phyloP scores from a whole-genome alignment of 1,140 invertebrate genomes.

The Drosophila tristis region DNA sequence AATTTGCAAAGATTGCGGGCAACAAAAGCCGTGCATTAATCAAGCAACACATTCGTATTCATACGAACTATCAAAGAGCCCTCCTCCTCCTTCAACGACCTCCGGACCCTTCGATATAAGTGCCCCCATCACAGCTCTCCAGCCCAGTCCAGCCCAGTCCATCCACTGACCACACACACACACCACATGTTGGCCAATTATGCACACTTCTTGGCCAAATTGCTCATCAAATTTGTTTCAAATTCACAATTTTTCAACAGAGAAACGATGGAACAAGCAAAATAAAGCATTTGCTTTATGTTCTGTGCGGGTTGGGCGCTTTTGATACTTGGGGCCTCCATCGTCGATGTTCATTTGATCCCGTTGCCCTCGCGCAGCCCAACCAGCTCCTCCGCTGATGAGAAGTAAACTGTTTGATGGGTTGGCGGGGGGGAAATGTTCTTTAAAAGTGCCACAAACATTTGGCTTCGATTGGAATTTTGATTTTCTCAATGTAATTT shows the following conservation, averaged over 20 bases:
- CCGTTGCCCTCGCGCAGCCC: too few species aligned
- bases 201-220: constrained; percentile 62
- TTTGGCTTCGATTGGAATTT: neutral
- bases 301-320: neutral
- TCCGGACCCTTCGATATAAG: constrained; percentile 21
- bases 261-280: constrained; percentile 1
- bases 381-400: too few species aligned
- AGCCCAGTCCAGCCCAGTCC: constrained; percentile 9
- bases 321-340: neutral
- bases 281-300: constrained; percentile 28
- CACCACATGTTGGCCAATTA: constrained; percentile 69
- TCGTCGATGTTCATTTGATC: neutral
- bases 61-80: constrained; percentile 28
- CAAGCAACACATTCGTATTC: constrained; percentile 42
- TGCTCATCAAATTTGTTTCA: constrained; percentile 53
- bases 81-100: neutral
- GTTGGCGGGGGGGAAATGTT: too few species aligned
- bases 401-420: too few species aligned
- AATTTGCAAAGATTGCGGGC: constrained; percentile 47
- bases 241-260: constrained; percentile 14
- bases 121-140: neutral
- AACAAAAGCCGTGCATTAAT: constrained; percentile 52
- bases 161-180: constrained; percentile 11
- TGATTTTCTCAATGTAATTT: constrained; percentile 17
- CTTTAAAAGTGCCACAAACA: neutral